Evolutionary conservation across 2,888 invertebrate species (phyloP), one percentile per base, ranked within the genome.

Genomic region (Tiphia femorata): DNA sequence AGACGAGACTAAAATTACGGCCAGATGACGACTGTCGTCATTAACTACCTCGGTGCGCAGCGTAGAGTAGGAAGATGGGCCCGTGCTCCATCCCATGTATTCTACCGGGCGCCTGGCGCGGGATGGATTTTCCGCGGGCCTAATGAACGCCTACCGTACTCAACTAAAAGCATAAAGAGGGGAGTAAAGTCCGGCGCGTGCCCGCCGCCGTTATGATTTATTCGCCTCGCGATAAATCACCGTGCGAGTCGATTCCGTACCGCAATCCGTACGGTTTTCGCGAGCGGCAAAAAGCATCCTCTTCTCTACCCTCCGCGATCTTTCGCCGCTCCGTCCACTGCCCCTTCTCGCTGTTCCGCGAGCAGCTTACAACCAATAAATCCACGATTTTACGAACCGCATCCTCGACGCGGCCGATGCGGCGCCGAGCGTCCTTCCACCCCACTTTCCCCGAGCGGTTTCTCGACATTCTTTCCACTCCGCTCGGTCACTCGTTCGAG

Each of bases 121-220:
- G n/a, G n/a, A 25, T 8, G 25, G 4, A 12, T 33, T 12, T 33
- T 7, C n/a, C 7, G 12, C 20, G 12, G 46, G n/a, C 27, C 53
- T 60, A 62, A 65, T 55, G 55, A 57, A 49, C 46, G 47, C 29
- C 51, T 55, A 52, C 56, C 21, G 35, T 37, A 29, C 44, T 52
- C 55, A 17, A 23, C 20, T 40, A 46, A 52, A 62, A 56, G 47
- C 40, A 38, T 64, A 64, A 62, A 41, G 56, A 64, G 49, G 44
- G 43, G 35, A 42, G 30, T 33, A 40, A 21, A 48, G 30, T 21
- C 21, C 6, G 56, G 40, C 68, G 54, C 64, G 62, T 53, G 62
- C 65, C 56, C n/a, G 38, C 25, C 12, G 33, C 33, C 12, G 33
- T 10, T 23, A 56, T 60, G 58, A 68, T 68, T 68, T 65, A 65